phyloP scores from a whole-genome alignment of 2,888 invertebrate genomes.

The Stictocephala bisonia region DNA sequence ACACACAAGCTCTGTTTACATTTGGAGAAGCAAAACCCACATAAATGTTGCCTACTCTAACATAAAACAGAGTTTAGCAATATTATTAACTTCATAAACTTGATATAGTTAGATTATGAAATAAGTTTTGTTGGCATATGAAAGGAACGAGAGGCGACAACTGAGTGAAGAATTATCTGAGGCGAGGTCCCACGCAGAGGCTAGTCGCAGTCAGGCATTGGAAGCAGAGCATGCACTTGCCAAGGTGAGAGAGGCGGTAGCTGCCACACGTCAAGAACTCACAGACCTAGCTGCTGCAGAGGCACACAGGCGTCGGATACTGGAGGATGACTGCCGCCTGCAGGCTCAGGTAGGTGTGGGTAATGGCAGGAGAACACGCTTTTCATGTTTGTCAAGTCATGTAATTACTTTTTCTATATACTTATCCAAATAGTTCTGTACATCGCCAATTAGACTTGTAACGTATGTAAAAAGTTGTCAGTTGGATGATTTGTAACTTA shows the following conservation, averaged over 20 bases:
- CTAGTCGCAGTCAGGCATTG: constrained; percentile 66
- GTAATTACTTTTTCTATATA: neutral
- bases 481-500: too few species aligned
- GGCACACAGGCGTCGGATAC: constrained; percentile 63
- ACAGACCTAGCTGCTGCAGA: constrained; percentile 67
- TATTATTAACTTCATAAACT: too few species aligned
- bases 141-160: constrained; percentile 70
- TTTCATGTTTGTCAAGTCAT: too few species aligned
- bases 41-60: too few species aligned
- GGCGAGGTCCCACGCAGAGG: constrained; percentile 64
- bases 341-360: constrained; percentile 64
- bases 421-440: too few species aligned
- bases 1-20: too few species aligned
- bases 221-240: constrained; percentile 64
- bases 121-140: too few species aligned
- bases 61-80: too few species aligned
- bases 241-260: constrained; percentile 63
- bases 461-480: too few species aligned
- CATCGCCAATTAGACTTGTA: too few species aligned
- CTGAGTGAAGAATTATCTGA: constrained; percentile 71
- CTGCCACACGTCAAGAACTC: constrained; percentile 65
- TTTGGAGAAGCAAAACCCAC: too few species aligned
- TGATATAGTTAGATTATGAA: too few species aligned
- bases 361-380: constrained; percentile 10
- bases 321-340: constrained; percentile 65